Conservation (phyloP, 2,797 vertebrate species). For the Arnoldichthys spilopterus region DNA sequence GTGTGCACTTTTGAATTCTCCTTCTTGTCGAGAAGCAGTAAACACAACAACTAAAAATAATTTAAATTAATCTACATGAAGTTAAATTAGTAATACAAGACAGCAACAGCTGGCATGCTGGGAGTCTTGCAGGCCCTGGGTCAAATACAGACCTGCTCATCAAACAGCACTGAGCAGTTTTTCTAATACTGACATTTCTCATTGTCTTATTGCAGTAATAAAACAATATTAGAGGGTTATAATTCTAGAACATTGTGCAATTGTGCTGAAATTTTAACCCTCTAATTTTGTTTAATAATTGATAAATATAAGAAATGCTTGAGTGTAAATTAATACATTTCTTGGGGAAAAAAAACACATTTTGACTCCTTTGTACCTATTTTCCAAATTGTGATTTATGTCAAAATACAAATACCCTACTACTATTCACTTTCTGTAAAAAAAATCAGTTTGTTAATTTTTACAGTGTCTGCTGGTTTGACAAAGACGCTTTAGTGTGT, state of each 20-base stretch:
- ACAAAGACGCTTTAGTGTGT: background rate
- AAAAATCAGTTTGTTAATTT: background rate
- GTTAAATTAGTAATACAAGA: constrained; percentile 11
- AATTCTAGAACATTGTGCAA: background rate
- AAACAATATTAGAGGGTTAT: no score
- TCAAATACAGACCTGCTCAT: background rate
- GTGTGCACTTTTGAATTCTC: background rate
- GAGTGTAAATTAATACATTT: no score
- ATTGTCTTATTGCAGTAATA: background rate
- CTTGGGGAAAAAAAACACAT: no score
- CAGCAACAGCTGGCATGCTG: constrained; percentile 20
- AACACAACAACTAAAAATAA: background rate
- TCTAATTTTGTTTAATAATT: no score
- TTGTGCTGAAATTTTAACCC: no score
- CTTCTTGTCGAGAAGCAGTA: background rate
- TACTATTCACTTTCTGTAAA: background rate
- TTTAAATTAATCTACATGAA: constrained; percentile 9
- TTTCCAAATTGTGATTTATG: no score
- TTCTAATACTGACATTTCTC: background rate
- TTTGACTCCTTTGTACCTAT: no score
- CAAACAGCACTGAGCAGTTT: background rate
- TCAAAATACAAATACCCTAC: background rate
- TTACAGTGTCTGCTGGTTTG: background rate
- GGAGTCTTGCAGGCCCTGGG: background rate
- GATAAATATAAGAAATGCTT: no score